phyloP scores from a whole-genome alignment of 2,113 vertebrate genomes.

The Barbus barbus region DNA sequence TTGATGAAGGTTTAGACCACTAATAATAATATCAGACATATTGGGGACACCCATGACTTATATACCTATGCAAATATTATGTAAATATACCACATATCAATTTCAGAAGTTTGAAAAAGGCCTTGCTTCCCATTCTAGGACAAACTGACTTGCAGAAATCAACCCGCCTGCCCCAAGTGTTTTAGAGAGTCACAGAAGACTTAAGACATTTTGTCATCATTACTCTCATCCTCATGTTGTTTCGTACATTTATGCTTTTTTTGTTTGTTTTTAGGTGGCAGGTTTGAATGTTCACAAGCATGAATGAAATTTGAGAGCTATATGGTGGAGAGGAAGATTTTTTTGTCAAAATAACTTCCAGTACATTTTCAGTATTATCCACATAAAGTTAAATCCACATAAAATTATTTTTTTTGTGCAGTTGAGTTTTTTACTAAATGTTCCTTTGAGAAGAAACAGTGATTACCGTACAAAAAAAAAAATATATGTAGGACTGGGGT shows the following conservation, averaged over 20 bases:
- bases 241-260: background rate
- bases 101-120: slow-evolving; percentile 27
- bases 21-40: slow-evolving; percentile 57
- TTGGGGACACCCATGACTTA: slow-evolving; percentile 61
- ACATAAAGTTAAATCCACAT: too few species aligned
- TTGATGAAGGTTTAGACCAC: slow-evolving; percentile 46
- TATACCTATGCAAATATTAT: slow-evolving; percentile 63
- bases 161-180: background rate
- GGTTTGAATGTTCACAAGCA: background rate
- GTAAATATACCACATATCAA: slow-evolving; percentile 56
- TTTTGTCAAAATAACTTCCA: background rate
- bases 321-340: background rate
- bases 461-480: too few species aligned
- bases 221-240: background rate
- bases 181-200: background rate
- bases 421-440: too few species aligned
- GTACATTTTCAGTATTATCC: background rate
- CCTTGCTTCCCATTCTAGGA: slow-evolving; percentile 22
- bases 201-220: background rate
- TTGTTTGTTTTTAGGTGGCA: background rate
- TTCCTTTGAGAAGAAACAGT: too few species aligned
- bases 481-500: too few species aligned
- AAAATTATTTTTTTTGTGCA: too few species aligned
- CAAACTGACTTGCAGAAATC: background rate
- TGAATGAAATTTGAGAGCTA: background rate